phyloP scores from a whole-genome alignment of 2,113 vertebrate species.

The Aplodontia rufa region DNA sequence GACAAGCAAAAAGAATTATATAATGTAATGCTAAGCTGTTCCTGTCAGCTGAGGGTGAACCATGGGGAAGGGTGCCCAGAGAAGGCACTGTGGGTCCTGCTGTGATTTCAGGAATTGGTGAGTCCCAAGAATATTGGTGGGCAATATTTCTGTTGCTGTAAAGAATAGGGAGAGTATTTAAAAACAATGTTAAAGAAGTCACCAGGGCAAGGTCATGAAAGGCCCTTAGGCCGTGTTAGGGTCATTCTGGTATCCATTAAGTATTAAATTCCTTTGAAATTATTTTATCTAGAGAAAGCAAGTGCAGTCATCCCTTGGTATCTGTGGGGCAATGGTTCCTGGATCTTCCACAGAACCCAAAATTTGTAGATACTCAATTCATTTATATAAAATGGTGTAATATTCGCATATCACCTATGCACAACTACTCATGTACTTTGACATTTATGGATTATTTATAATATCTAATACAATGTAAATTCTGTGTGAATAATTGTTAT shows the following conservation, averaged over 20 bases:
- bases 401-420: background rate
- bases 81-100: too few relatives aligned
- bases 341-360: background rate
- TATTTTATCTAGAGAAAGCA: background rate
- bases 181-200: background rate
- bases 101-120: background rate
- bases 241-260: background rate
- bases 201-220: background rate
- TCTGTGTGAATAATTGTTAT: background rate
- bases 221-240: too few relatives aligned
- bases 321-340: background rate
- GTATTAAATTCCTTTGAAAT: background rate
- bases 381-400: background rate
- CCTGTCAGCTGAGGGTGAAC: background rate
- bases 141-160: background rate
- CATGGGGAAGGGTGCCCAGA: fast-evolving
- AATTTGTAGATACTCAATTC: background rate
- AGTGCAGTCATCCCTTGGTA: background rate
- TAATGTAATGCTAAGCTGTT: background rate
- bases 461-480: background rate
- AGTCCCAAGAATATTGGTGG: background rate
- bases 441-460: background rate
- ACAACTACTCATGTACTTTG: background rate
- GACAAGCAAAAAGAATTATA: background rate
- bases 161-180: background rate